phyloP scores from a whole-genome alignment of 2,113 vertebrate genomes.

The Perca fluviatilis region DNA sequence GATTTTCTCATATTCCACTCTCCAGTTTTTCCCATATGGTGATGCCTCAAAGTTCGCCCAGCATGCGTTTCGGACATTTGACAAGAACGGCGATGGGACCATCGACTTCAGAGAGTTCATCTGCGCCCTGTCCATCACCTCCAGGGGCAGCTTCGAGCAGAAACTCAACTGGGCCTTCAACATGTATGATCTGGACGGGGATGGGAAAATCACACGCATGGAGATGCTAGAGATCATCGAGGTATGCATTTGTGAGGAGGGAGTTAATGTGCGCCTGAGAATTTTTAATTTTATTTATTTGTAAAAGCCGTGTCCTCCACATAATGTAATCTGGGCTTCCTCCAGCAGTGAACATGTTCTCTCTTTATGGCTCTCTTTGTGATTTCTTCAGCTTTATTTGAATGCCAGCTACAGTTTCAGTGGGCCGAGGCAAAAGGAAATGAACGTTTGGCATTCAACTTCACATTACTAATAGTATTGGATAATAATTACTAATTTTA shows the following conservation, averaged over 20 bases:
- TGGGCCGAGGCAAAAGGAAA: background rate
- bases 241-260: slow-evolving; percentile 59
- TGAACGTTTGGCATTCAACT: background rate
- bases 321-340: slow-evolving; percentile 11
- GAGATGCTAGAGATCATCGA: slow-evolving; percentile 97
- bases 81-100: slow-evolving; percentile 97
- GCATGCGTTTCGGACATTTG: slow-evolving; percentile 97
- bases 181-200: slow-evolving; percentile 97
- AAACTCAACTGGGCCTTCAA: slow-evolving; percentile 99
- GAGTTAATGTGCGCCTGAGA: background rate
- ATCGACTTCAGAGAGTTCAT: slow-evolving; percentile 99
- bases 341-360: background rate
- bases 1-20: background rate
- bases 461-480: background rate
- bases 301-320: background rate
- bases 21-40: slow-evolving; percentile 96
- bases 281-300: background rate
- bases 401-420: background rate
- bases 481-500: background rate
- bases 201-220: slow-evolving; percentile 95
- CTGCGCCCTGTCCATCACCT: slow-evolving; percentile 96
- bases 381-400: background rate
- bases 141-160: slow-evolving; percentile 97
- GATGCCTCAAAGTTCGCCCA: slow-evolving; percentile 99
- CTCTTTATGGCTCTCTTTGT: background rate